Base-by-base conservation (phyloP, 2,888 invertebrate species). In the Pelosia muscerda region DNA sequence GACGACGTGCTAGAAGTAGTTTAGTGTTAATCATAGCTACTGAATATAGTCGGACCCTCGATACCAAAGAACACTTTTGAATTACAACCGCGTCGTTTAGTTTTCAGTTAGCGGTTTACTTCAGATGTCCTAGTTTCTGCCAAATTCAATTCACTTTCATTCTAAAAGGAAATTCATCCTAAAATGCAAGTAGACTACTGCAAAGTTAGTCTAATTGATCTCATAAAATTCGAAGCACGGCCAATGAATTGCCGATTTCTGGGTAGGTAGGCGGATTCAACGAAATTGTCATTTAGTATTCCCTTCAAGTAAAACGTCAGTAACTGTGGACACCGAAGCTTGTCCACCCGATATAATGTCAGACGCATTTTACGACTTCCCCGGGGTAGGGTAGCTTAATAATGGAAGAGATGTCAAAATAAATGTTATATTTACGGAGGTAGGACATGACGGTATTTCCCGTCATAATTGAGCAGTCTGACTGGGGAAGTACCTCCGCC, bases 301-400 rank as follows among this genome's bases (percentile, higher is more conserved):
- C 60, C 53, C 53, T 65, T 38, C 54, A 54, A 60, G 60, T 38
- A 60, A 31, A 22, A 34, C 59, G 49, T 59, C 26, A 65, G 58
- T 54, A 65, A 25, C n/a, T 61, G n/a, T 66, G 38, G 60, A 49
- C 65, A 59, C 13, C 55, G 60, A 28, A 66, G 54, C 60, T 54
- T 60, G 66, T 42, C 66, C 55, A 56, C 26, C 42, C 22, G 9
- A 42, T 28, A 66, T 66, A 55, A 66, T 66, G 22, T 61, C 38
- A 42, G 60, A 60, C 28, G 28, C 55, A 23, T 55, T 55, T 61
- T 66, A 61, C 28, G 61, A 42, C 22, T 11, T 60, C 23, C 54
- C 23, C 22, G 31, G 31, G 26, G n/a, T n/a, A 23, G 53, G 31
- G 26, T 23, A 34, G 34, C 13, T 28, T 11, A 53, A 31, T 59